Percentiles rank a stretch among this genome's conserved stretches.
phyloP scores from a whole-genome alignment of 2,888 invertebrate species.

The Heliconius hortense region DNA sequence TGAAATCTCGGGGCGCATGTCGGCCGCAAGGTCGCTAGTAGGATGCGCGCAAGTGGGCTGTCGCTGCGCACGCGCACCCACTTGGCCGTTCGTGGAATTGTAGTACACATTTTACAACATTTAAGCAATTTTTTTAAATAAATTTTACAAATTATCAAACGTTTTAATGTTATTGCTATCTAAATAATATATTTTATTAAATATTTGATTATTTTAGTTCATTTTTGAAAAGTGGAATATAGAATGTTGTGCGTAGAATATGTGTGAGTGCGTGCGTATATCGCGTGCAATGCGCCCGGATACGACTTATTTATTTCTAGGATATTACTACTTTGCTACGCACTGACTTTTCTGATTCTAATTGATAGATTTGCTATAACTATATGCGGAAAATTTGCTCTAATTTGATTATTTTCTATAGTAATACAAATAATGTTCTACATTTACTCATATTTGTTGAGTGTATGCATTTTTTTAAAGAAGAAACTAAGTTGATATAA shows the following conservation, averaged over 20 bases:
- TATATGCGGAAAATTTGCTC: not conserved
- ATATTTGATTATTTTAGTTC: not conserved
- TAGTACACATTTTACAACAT: constrained; percentile 32
- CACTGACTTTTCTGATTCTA: constrained; percentile 29
- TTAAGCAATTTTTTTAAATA: not conserved
- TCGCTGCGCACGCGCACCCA: constrained; percentile 44
- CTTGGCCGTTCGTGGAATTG: constrained; percentile 40
- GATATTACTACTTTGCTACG: constrained; percentile 56
- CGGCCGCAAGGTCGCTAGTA: constrained; percentile 77
- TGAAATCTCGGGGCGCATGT: constrained; percentile 73
- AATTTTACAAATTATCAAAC: not conserved
- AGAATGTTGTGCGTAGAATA: not conserved
- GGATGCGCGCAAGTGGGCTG: constrained; percentile 77
- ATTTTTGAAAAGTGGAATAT: constrained; percentile 16
- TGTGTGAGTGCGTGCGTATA: constrained; percentile 50
- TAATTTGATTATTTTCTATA: not conserved
- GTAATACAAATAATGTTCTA: not conserved
- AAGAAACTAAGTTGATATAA: constrained; percentile 13
- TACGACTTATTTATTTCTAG: constrained; percentile 68
- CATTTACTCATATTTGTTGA: not conserved
- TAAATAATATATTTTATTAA: not conserved
- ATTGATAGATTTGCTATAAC: constrained; percentile 28
- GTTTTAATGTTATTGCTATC: not conserved
- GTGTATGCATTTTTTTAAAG: not conserved
- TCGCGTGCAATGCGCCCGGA: constrained; percentile 67